Percentiles rank a stretch among this genome's conserved stretches.
phyloP scores from a whole-genome alignment of 2,888 invertebrate genomes.

The Eupithecia centaureata region DNA sequence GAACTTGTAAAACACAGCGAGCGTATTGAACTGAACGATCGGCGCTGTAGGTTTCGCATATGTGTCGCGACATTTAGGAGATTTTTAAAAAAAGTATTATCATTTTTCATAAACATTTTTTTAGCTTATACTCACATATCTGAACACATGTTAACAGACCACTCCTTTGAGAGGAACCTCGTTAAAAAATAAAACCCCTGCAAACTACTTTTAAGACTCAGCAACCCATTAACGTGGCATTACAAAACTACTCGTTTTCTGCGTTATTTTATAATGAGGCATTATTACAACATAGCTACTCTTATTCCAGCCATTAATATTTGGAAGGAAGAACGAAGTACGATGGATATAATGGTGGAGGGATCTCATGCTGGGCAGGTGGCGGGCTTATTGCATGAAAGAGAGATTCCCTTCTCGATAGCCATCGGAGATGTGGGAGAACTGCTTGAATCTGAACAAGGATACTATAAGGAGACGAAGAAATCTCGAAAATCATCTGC shows the following conservation, averaged over 20 bases:
- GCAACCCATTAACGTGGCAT: neutral
- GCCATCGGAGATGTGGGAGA: slow-evolving; percentile 62
- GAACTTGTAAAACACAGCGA: too few species aligned
- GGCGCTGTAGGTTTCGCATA: too few species aligned
- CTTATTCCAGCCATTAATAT: slow-evolving; percentile 61
- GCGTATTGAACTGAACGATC: too few species aligned
- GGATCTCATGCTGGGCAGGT: slow-evolving; percentile 59
- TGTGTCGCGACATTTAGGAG: too few species aligned
- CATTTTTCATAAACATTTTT: too few species aligned
- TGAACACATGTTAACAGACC: neutral
- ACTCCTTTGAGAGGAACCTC: neutral
- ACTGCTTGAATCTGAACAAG: slow-evolving; percentile 58
- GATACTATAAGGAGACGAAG: slow-evolving; percentile 31
- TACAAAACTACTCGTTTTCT: neutral
- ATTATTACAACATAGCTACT: neutral
- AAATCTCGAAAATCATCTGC: slow-evolving; percentile 34
- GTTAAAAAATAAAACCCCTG: neutral
- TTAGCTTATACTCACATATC: too few species aligned
- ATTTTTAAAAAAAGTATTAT: too few species aligned
- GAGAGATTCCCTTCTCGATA: slow-evolving; percentile 67
- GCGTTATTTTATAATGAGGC: neutral
- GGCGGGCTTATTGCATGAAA: slow-evolving; percentile 68
- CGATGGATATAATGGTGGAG: slow-evolving; percentile 76
- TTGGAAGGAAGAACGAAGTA: slow-evolving; percentile 73
- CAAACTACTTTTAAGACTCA: neutral